phyloP scores from a whole-genome alignment of 2,888 invertebrate genomes.

The Cryptocephalus moraei region DNA sequence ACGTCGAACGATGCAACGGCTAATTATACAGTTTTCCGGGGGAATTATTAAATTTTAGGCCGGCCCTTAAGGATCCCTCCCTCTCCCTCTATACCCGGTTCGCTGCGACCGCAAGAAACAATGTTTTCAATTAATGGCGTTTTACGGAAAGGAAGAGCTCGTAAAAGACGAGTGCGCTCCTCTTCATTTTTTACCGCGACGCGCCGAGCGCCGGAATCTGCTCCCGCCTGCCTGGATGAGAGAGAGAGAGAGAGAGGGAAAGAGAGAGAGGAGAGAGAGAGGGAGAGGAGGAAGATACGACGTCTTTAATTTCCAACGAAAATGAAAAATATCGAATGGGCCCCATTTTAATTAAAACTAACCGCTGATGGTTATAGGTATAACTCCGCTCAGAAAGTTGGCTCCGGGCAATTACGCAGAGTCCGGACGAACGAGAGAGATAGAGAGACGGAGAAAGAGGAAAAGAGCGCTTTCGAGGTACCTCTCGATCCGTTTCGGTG shows the following conservation, averaged over 20 bases:
- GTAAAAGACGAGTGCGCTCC: slow-evolving; percentile 31
- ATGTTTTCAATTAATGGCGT: slow-evolving; percentile 36
- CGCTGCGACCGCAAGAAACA: slow-evolving; percentile 29
- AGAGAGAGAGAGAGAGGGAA: too few species aligned
- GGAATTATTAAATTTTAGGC: too few species aligned
- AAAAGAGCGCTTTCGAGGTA: too few species aligned
- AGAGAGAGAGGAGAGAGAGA: too few species aligned
- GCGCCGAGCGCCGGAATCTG: slow-evolving; percentile 21
- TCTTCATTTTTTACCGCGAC: slow-evolving; percentile 24
- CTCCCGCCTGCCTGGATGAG: slow-evolving; percentile 8
- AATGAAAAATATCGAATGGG: slow-evolving; percentile 37
- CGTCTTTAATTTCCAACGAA: slow-evolving; percentile 31
- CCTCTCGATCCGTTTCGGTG: too few species aligned
- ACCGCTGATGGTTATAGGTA: slow-evolving; percentile 25
- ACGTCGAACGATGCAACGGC: slow-evolving; percentile 10
- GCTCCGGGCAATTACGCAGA: too few species aligned
- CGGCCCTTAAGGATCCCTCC: slow-evolving; percentile 5
- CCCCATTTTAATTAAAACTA: slow-evolving; percentile 37
- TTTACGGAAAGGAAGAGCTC: slow-evolving; percentile 23
- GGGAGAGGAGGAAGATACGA: too few species aligned
- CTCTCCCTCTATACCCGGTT: too few species aligned
- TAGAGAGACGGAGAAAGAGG: too few species aligned
- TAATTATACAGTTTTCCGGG: too few species aligned
- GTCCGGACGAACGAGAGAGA: too few species aligned
- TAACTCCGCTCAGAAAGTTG: neutral